Base-by-base conservation (phyloP, 2,113 vertebrate species). In the Tragulus kanchil region DNA sequence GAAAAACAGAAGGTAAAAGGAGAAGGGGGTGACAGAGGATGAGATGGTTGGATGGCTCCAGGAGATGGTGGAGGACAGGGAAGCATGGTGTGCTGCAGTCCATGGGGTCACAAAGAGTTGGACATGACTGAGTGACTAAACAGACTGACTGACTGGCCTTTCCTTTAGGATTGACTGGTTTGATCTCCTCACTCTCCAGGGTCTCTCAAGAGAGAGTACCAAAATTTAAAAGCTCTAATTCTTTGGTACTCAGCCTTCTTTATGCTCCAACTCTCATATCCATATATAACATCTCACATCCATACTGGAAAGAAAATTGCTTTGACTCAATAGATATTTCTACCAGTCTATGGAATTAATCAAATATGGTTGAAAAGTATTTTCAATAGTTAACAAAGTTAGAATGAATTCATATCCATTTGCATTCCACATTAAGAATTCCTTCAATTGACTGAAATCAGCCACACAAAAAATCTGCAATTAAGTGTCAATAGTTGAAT, bases 401-500 rank as follows among this genome's bases (percentile, higher is more conserved):
- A 95, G 77, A 96, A 97, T n/a, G 5, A 96, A 98, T 98, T 96
- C 92, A 97, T n/a, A 87, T 97, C 58, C 84, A 97, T 93, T 98
- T 98, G 42, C 71, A 84, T 26, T 98, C 10, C 52, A 94, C 85
- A 87, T 95, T 97, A 98, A 96, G 96, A 98, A 97, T 97, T 9
- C 42, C 62, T 98, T 96, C 94, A 97, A 84, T 64, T 97, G 97
- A 98, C 89, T 96, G 83, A 97, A 98, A 98, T 86, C 17, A 87
- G 52, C 50, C 93, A 42, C 23, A 5, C 0, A 6, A 79, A 93
- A 90, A n/a, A n/a, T 8, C 73, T 87, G 78, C 91, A 98, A 91
- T 98, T 98, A 97, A 98, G 73, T 97, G 42, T 97, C 95, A 97
- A 98, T 98, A 98, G 77, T 90, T 94, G 59, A 96, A 86, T 98